These are phyloP conservation scores for Neuroscelio doddi DNA, from an alignment of 2,888 invertebrate genomes.

Conservation along the genomic window DNA sequence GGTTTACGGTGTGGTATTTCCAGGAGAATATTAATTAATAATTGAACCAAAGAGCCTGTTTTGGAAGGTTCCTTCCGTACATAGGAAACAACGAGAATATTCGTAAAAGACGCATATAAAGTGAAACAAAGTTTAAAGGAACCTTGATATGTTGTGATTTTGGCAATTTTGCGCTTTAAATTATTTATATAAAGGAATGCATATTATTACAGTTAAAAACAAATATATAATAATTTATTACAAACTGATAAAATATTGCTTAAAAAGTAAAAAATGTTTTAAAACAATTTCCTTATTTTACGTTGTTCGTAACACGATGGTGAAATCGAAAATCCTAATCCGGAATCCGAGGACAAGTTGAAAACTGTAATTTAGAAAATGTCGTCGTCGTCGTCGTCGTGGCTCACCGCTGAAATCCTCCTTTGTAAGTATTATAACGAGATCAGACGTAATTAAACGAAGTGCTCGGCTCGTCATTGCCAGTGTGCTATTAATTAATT, in stretches of 20 bases:
- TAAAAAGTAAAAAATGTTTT: not conserved
- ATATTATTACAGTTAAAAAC: no score
- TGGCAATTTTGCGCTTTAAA: no score
- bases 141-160: no score
- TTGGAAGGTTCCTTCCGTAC: slow-evolving; percentile 48
- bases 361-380: slow-evolving; percentile 31
- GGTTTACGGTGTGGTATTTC: slow-evolving; percentile 66
- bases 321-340: no score
- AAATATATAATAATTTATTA: no score
- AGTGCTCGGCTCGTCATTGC: slow-evolving; percentile 33
- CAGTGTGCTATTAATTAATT: slow-evolving; percentile 25
- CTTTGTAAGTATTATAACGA: slow-evolving; percentile 36
- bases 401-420: slow-evolving; percentile 30
- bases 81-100: slow-evolving; percentile 40
- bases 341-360: slow-evolving; percentile 31
- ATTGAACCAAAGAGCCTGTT: slow-evolving; percentile 70
- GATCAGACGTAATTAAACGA: slow-evolving; percentile 33
- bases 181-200: no score
- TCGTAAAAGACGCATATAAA: no score
- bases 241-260: no score
- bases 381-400: slow-evolving; percentile 26
- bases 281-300: no score
- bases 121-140: no score
- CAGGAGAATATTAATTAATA: slow-evolving; percentile 71
- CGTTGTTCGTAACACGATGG: no score